Evolutionary conservation across 2,888 invertebrate species (phyloP).

Genomic region (Anticlea derivata): DNA sequence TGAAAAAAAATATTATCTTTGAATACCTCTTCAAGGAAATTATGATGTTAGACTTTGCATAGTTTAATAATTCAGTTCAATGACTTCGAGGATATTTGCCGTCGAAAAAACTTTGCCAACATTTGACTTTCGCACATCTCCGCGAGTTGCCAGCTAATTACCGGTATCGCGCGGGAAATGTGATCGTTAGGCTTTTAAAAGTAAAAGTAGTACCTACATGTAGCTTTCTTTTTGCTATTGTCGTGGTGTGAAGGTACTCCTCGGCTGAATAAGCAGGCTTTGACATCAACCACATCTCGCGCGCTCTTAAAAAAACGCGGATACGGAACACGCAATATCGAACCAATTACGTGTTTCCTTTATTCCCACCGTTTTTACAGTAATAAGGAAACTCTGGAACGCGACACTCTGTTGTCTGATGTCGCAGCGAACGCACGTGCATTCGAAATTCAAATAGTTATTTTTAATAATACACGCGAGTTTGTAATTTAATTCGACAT

Average conservation of each 20-base stretch:
- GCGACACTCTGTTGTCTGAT: constrained; percentile 50
- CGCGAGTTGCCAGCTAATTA: constrained; percentile 16
- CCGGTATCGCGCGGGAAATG: constrained; percentile 10
- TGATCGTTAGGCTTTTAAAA: constrained; percentile 14
- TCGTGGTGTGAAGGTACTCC: constrained; percentile 2
- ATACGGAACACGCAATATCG: constrained; percentile 48
- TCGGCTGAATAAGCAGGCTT: constrained; percentile 8
- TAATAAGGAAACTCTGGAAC: constrained; percentile 46
- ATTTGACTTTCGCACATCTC: constrained; percentile 16
- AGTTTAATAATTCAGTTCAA: constrained; percentile 26
- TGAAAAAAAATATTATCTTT: too few species aligned
- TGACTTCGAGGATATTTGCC: constrained; percentile 23
- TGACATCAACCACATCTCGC: constrained; percentile 23
- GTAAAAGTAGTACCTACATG: constrained; percentile 14
- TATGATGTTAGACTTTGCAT: constrained; percentile 14
- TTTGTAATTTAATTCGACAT: not conserved
- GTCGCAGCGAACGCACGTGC: constrained; percentile 49
- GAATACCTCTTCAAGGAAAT: too few species aligned
- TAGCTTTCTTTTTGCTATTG: constrained; percentile 26
- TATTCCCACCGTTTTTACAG: constrained; percentile 43
- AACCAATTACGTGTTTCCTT: constrained; percentile 35
- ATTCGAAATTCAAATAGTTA: constrained; percentile 17
- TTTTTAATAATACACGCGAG: constrained; percentile 4
- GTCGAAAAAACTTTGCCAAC: constrained; percentile 23
- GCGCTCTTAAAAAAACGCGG: constrained; percentile 44